Percentiles rank a stretch among this genome's conserved stretches.
These are phyloP conservation scores for Apantesis nais DNA, from an alignment of 2,888 invertebrate genomes.

Conservation along the genomic window DNA sequence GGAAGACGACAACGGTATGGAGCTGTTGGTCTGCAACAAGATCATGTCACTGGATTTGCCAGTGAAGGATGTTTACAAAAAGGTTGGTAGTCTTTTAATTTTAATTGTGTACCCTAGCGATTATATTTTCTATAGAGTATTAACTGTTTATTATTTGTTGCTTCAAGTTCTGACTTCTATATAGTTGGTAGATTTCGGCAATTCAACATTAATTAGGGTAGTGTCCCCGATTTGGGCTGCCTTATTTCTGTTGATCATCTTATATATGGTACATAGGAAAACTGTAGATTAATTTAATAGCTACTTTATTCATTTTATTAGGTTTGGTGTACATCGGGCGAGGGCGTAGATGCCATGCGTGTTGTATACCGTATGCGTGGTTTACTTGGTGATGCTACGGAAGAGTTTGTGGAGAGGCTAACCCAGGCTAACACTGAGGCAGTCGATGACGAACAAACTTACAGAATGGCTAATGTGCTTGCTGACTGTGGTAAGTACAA, in stretches of 20 bases:
- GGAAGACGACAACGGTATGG: conserved; percentile 99
- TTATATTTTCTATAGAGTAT: no score
- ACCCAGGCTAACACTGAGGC: conserved; percentile 93
- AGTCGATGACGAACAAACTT: conserved; percentile 97
- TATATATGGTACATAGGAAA: neutral
- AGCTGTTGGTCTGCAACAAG: conserved; percentile 98
- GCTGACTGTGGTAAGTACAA: conserved; percentile 75
- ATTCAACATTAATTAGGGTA: no score
- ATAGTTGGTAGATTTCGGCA: no score
- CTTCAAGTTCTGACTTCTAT: no score
- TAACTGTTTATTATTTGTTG: no score
- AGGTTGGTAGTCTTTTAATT: conserved; percentile 69
- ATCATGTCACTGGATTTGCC: conserved; percentile 98
- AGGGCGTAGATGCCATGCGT: conserved; percentile 98
- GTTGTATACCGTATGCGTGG: conserved; percentile 99
- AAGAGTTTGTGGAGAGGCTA: conserved; percentile 98
- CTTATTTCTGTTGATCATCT: neutral
- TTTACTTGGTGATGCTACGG: conserved; percentile 98
- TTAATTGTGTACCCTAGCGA: neutral
- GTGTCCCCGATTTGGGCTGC: no score
- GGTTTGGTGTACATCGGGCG: conserved; percentile 95
- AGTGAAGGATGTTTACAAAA: conserved; percentile 95
- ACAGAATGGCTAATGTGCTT: conserved; percentile 84
- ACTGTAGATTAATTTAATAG: no score
- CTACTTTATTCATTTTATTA: conserved; percentile 46